Evolutionary conservation across 2,113 vertebrate species (phyloP).

Genomic region (Seriola quinqueradiata): DNA sequence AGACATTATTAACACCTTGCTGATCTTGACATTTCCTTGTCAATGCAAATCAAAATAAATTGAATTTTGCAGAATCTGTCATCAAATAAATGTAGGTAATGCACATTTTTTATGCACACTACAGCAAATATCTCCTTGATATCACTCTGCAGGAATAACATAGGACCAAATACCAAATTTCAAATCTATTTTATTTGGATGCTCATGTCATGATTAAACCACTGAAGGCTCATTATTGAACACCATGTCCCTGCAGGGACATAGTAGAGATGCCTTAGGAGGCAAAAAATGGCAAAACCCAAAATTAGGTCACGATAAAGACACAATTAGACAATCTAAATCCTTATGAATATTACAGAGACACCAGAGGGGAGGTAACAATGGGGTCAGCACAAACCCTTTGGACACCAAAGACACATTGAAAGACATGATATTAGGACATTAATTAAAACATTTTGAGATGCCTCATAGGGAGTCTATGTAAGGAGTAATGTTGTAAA

Average conservation of each 20-base stretch:
- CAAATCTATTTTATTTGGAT: neutral
- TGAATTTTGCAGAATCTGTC: neutral
- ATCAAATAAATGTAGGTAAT: neutral
- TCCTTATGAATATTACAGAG: constrained; percentile 6
- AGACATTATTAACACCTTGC: neutral
- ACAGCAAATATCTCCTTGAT: neutral
- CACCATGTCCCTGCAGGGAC: neutral
- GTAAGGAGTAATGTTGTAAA: neutral
- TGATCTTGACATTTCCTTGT: neutral
- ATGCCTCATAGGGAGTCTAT: neutral
- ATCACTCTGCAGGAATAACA: neutral
- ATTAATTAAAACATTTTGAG: neutral
- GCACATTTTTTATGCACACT: neutral
- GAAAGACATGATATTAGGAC: neutral
- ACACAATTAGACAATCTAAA: constrained; percentile 16
- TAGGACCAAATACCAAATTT: no score
- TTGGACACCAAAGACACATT: neutral
- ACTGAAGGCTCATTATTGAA: neutral
- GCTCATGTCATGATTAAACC: neutral
- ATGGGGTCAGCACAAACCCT: constrained; percentile 37
- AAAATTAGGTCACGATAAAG: constrained; percentile 67
- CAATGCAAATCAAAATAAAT: neutral
- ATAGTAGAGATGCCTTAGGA: neutral
- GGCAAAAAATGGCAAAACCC: constrained; percentile 18
- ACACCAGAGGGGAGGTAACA: constrained; percentile 22